Evolutionary conservation across 2,113 vertebrate species (phyloP).

Genomic region (Cyprinodon brontotheroides): DNA sequence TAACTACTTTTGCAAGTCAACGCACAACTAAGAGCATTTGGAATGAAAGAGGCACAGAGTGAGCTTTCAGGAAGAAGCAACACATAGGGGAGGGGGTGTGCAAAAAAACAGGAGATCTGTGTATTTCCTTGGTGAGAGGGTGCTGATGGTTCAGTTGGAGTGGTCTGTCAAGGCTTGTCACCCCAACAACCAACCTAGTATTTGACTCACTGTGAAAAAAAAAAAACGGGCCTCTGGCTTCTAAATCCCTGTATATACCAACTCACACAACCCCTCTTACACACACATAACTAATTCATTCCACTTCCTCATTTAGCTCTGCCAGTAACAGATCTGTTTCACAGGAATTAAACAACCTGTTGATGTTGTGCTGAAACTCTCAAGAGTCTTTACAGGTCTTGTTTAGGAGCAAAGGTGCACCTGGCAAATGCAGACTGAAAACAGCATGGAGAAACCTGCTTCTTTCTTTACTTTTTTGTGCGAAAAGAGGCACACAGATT

Average conservation of each 20-base stretch:
- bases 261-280: conserved; percentile 31
- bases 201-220: conserved; percentile 60
- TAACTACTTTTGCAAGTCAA: neutral
- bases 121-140: conserved; percentile 43
- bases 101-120: conserved; percentile 11
- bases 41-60: conserved; percentile 7
- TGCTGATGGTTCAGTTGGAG: conserved; percentile 47
- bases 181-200: conserved; percentile 66
- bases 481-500: conserved; percentile 46
- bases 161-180: conserved; percentile 58
- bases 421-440: conserved; percentile 12
- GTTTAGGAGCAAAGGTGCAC: neutral
- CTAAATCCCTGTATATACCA: conserved; percentile 50
- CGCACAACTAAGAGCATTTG: neutral
- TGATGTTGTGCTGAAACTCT: conserved; percentile 33
- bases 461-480: conserved; percentile 7
- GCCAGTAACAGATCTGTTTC: conserved; percentile 17
- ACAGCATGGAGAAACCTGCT: conserved; percentile 42
- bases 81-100: neutral
- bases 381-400: neutral
- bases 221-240: conserved; percentile 60
- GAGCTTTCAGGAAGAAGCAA: conserved; percentile 7
- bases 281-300: conserved; percentile 42
- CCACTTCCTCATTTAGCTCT: conserved; percentile 36
- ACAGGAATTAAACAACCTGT: conserved; percentile 45